Evolutionary conservation across 2,113 vertebrate genomes (phyloP).

Genomic region (Leuciscus idus): DNA sequence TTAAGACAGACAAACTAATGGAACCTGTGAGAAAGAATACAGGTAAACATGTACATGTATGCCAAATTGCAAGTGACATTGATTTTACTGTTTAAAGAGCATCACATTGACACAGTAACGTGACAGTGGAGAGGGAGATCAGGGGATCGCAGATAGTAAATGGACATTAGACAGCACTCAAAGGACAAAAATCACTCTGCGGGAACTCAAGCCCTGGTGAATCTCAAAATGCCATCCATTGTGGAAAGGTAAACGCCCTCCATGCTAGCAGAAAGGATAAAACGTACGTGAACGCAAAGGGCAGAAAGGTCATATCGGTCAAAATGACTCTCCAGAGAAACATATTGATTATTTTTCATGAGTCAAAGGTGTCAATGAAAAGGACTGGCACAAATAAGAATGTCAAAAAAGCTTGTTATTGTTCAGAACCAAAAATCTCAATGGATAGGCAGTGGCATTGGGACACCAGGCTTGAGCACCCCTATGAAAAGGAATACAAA

Average conservation of each 20-base stretch:
- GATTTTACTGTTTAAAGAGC: conserved; percentile 68
- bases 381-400: not conserved
- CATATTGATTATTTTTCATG: not conserved
- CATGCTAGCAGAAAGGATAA: conserved; percentile 33
- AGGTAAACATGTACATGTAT: conserved; percentile 89
- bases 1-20: conserved; percentile 99
- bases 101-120: conserved; percentile 73
- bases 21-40: conserved; percentile 99
- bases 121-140: conserved; percentile 64
- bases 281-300: not conserved
- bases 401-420: not conserved
- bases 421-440: not conserved
- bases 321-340: conserved; percentile 2
- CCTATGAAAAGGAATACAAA: conserved; percentile 70
- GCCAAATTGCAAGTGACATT: conserved; percentile 70
- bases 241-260: conserved; percentile 47
- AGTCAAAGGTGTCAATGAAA: not conserved
- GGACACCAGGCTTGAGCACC: conserved; percentile 69
- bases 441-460: conserved; percentile 54
- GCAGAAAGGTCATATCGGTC: conserved; percentile 6
- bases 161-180: conserved; percentile 73
- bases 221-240: conserved; percentile 56
- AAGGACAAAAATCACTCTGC: conserved; percentile 72
- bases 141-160: conserved; percentile 69
- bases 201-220: conserved; percentile 69